Base-by-base conservation (phyloP, 2,888 invertebrate genomes). In the Empis livida region DNA sequence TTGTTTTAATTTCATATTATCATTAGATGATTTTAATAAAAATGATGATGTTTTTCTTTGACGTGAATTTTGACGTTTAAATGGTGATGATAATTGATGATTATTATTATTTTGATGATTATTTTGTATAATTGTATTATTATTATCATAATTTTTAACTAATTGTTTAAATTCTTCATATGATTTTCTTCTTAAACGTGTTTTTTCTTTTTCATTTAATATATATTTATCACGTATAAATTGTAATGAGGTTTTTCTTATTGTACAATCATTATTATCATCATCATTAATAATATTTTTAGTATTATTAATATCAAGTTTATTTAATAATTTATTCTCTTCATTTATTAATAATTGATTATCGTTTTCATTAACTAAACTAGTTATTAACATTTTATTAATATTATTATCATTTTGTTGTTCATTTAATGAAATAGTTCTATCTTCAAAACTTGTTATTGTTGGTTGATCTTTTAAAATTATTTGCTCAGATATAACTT, bases 141-240 rank as follows among this genome's bases (percentile, higher is more conserved):
- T 8, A n/a, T 35, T n/a, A 35, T n/a, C n/a, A n/a, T 13, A 35
- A 35, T 68, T 67, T 52, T 62, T 61, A 43, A 67, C 64, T 47
- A 68, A 58, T 49, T 62, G 64, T 53, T 70, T 70, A 49, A 70
- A 70, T 56, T 70, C 70, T 53, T 70, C 70, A 51, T 70, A 69
- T 10, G 70, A 70, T 54, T 70, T 70, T 50, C 70, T 62, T 23
- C 68, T 64, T 49, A 62, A 60, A 48, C 64, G 64, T 40, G 64
- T 64, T 51, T 68, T 68, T 50, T 67, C 65, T 52, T 65, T 58
- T 16, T 56, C 55, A 49, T 51, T 58, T 49, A 63, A 54, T n/a
- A n/a, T n/a, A n/a, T n/a, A n/a, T 50, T 66, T 61, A 30, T 64
- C 62, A 57, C 40, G 44, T 49, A 11, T 48, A 43, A 17, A 49